These are phyloP conservation scores for Dasysyrphus tricinctus DNA, from an alignment of 2,888 invertebrate genomes.

Conservation along the genomic window DNA sequence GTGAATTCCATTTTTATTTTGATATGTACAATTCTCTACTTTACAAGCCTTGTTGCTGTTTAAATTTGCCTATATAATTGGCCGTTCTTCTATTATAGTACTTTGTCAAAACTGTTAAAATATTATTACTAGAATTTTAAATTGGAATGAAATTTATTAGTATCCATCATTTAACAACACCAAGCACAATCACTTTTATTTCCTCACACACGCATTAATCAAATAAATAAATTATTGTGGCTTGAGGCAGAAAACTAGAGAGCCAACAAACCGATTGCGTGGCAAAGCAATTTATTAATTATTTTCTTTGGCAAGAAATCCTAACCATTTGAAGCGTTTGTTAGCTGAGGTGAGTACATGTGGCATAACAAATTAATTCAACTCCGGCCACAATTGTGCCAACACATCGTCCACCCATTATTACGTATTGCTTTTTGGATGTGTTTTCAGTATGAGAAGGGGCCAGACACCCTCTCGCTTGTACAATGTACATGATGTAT, in stretches of 20 bases:
- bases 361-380: conserved; percentile 64
- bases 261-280: conserved; percentile 42
- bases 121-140: neutral
- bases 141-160: neutral
- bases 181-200: conserved; percentile 13
- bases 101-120: neutral
- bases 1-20: no score
- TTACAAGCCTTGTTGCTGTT: no score
- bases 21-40: no score
- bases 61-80: no score
- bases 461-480: neutral
- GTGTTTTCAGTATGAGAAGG: neutral
- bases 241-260: conserved; percentile 4
- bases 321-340: conserved; percentile 51
- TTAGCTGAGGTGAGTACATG: conserved; percentile 64
- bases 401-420: neutral
- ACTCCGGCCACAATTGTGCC: neutral
- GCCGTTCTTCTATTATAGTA: no score
- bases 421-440: conserved; percentile 8
- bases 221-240: conserved; percentile 50
- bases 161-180: conserved; percentile 8
- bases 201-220: conserved; percentile 11
- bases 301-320: conserved; percentile 46
- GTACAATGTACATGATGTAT: no score
- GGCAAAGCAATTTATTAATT: conserved; percentile 58